Conservation (phyloP, 2,113 vertebrate species). For the Riparia riparia region DNA sequence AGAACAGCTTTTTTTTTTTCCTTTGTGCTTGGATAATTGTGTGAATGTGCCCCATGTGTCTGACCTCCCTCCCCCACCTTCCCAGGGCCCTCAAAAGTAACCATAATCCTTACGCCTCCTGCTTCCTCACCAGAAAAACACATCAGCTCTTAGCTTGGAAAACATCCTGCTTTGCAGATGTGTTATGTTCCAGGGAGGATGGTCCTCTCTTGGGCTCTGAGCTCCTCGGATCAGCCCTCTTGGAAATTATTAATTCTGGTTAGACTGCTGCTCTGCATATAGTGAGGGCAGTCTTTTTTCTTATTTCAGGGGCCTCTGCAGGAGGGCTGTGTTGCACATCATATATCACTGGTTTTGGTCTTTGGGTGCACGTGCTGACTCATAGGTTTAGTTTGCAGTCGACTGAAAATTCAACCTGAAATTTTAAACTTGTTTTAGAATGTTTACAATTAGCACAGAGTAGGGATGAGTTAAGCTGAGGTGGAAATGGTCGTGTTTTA, state of each 20-base stretch:
- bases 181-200: background rate
- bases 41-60: background rate
- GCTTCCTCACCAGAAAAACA: slow-evolving; percentile 9
- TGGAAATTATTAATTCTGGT: background rate
- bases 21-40: background rate
- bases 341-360: background rate
- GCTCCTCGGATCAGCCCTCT: background rate
- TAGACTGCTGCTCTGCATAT: background rate
- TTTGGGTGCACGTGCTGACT: background rate
- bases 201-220: background rate
- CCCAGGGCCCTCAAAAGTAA: background rate
- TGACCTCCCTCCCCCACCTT: slow-evolving; percentile 23
- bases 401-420: background rate
- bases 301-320: background rate
- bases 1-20: background rate
- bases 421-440: background rate
- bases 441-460: background rate
- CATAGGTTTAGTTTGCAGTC: background rate
- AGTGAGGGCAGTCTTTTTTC: background rate
- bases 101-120: background rate
- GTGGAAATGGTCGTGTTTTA: background rate
- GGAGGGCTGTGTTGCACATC: accelerated
- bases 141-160: background rate
- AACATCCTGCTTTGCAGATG: slow-evolving; percentile 22
- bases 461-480: background rate